Conservation (phyloP, 2,888 invertebrate genomes). For the Heliothis peltigera region DNA sequence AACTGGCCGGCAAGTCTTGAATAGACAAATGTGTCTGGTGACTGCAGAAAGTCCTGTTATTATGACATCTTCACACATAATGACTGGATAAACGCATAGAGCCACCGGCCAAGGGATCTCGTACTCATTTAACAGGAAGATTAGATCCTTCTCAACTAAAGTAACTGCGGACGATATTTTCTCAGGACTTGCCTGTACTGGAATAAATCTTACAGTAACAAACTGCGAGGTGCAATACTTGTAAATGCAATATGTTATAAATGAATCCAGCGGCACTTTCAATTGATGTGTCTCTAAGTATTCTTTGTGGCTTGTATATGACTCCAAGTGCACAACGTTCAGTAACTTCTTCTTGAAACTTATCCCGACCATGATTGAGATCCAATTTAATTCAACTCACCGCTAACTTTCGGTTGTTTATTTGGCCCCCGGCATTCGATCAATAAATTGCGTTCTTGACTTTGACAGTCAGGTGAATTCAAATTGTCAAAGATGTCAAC, state of each 20-base stretch:
- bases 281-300: slow-evolving; percentile 64
- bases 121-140: slow-evolving; percentile 67
- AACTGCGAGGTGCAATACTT: slow-evolving; percentile 88
- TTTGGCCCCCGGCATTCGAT: not conserved
- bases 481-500: not conserved
- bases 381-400: not conserved
- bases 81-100: slow-evolving; percentile 91
- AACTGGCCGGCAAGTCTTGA: slow-evolving; percentile 59
- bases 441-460: not conserved
- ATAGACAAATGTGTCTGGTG: slow-evolving; percentile 79
- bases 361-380: slow-evolving; percentile 41
- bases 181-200: slow-evolving; percentile 62
- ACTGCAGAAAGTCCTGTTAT: slow-evolving; percentile 95
- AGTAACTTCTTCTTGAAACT: slow-evolving; percentile 59
- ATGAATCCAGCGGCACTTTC: slow-evolving; percentile 90
- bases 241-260: slow-evolving; percentile 91
- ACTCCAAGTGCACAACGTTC: slow-evolving; percentile 76
- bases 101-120: slow-evolving; percentile 86
- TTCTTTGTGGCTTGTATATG: slow-evolving; percentile 65
- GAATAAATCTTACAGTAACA: slow-evolving; percentile 83
- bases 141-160: slow-evolving; percentile 72
- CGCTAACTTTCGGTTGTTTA: not conserved
- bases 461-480: no score
- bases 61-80: slow-evolving; percentile 90
- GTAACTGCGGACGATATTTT: slow-evolving; percentile 62